phyloP scores from a whole-genome alignment of 2,888 invertebrate species.

The Dicranocentrus wangi region DNA sequence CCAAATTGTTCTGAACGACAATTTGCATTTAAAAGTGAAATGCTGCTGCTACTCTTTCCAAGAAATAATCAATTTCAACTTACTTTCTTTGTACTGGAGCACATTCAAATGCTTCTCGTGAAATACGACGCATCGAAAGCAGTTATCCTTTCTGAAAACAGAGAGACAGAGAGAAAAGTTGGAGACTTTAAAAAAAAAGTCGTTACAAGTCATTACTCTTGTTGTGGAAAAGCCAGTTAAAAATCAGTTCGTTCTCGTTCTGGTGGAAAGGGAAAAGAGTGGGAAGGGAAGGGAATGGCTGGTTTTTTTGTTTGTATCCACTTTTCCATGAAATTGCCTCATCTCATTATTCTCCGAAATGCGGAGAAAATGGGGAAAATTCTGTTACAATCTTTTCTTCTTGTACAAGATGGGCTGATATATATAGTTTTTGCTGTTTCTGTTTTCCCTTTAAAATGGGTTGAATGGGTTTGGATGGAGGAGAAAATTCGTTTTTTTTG shows the following conservation, averaged over 20 bases:
- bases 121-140: conserved; percentile 95
- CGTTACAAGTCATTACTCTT: conserved; percentile 29
- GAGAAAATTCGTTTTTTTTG: too few species aligned
- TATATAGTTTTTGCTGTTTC: too few species aligned
- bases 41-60: too few species aligned
- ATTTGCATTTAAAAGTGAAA: too few species aligned
- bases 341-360: conserved; percentile 16
- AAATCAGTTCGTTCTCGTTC: neutral
- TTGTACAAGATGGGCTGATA: neutral
- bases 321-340: conserved; percentile 26
- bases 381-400: neutral
- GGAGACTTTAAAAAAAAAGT: conserved; percentile 9
- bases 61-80: conserved; percentile 77
- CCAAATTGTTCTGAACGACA: too few species aligned
- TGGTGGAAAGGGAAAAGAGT: neutral
- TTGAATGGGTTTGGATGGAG: too few species aligned
- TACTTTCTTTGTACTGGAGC: conserved; percentile 97
- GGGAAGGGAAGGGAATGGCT: too few species aligned
- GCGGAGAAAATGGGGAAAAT: neutral
- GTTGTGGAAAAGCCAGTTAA: neutral
- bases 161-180: conserved; percentile 44
- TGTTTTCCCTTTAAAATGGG: too few species aligned
- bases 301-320: conserved; percentile 21
- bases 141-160: conserved; percentile 77
- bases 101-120: conserved; percentile 96